phyloP scores from a whole-genome alignment of 1,140 invertebrate genomes.

The Zophobas atratus region DNA sequence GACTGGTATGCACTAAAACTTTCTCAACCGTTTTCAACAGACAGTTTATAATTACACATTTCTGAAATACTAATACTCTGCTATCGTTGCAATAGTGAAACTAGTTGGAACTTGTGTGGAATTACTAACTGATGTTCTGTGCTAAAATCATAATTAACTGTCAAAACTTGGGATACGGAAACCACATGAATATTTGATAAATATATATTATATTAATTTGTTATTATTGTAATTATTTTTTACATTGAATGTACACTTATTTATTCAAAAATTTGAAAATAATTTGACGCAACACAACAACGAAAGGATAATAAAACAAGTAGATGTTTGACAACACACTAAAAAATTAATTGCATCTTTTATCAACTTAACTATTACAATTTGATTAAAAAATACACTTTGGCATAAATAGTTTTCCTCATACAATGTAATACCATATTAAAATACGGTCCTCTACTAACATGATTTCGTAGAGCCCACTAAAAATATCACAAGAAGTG shows the following conservation, averaged over 20 bases:
- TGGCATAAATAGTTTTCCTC: slow-evolving; percentile 60
- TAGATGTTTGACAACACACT: slow-evolving; percentile 36
- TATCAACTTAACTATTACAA: slow-evolving; percentile 44
- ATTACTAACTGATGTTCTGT: too few species aligned
- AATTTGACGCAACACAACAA: slow-evolving; percentile 25
- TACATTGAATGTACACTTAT: slow-evolving; percentile 55
- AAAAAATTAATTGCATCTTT: slow-evolving; percentile 23
- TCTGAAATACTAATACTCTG: too few species aligned
- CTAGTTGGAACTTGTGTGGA: too few species aligned
- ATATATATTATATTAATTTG: slow-evolving; percentile 55
- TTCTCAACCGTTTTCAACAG: too few species aligned
- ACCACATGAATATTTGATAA: slow-evolving; percentile 44
- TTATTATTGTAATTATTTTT: slow-evolving; percentile 54
- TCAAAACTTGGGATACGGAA: background rate
- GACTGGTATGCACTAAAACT: too few species aligned
- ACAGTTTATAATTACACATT: too few species aligned
- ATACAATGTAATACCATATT: slow-evolving; percentile 61
- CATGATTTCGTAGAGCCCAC: slow-evolving; percentile 33
- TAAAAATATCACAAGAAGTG: slow-evolving; percentile 61
- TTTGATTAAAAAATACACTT: slow-evolving; percentile 61
- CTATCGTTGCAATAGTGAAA: too few species aligned
- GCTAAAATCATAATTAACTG: too few species aligned
- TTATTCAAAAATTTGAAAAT: slow-evolving; percentile 46
- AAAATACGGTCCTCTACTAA: slow-evolving; percentile 61
- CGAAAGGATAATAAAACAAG: slow-evolving; percentile 3